Conservation (phyloP, 2,113 vertebrate species). For the Eclectus roratus region DNA sequence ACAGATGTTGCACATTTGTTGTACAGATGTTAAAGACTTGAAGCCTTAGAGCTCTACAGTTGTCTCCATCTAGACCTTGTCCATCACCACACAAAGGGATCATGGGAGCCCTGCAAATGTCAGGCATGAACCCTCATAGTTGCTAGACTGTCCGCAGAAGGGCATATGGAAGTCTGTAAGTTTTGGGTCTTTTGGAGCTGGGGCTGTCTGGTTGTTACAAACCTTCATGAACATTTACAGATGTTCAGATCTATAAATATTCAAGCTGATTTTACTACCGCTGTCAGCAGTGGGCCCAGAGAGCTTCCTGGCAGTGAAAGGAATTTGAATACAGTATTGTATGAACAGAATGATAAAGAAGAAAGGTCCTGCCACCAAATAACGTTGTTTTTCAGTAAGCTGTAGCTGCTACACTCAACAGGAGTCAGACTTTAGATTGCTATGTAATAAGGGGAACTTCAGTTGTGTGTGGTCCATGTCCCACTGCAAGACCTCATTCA, state of each 20-base stretch:
- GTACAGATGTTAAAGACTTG: not conserved
- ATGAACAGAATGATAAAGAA: not conserved
- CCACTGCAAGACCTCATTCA: not conserved
- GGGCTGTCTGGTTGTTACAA: not conserved
- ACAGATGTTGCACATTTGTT: constrained; percentile 20
- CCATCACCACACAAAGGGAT: not conserved
- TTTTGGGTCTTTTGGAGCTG: not conserved
- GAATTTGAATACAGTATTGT: not conserved
- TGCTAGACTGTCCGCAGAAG: not conserved
- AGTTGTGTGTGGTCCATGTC: no score
- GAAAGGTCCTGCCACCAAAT: not conserved
- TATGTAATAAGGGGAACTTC: not conserved
- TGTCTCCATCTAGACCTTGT: not conserved
- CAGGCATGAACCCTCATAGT: not conserved
- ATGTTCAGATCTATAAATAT: not conserved
- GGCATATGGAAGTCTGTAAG: not conserved
- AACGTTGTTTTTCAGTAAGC: not conserved
- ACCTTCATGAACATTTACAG: not conserved
- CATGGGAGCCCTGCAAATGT: not conserved
- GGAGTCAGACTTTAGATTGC: not conserved
- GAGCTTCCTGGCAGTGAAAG: not conserved
- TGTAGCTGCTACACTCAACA: not conserved
- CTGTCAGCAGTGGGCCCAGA: not conserved
- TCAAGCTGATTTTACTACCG: not conserved
- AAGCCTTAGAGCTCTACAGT: not conserved